Conservation (phyloP, 2,888 invertebrate genomes). For the Luffia ferchaultella region DNA sequence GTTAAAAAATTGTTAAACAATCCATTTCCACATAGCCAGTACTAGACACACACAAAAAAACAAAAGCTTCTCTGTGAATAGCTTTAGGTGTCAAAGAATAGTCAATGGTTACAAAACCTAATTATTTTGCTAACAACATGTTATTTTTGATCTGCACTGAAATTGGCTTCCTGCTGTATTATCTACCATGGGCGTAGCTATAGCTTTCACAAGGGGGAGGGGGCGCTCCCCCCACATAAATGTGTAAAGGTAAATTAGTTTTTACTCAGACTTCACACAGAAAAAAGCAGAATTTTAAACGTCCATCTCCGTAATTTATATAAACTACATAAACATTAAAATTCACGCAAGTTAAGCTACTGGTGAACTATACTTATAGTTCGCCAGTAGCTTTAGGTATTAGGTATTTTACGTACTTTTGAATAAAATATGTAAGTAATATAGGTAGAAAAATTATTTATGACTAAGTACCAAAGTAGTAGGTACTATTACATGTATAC, state of each 20-base stretch:
- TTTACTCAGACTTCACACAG: neutral
- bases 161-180: too few relatives aligned
- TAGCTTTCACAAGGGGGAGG: neutral
- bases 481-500: neutral
- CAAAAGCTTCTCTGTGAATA: too few relatives aligned
- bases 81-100: too few relatives aligned
- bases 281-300: neutral
- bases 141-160: too few relatives aligned
- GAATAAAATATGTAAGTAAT: neutral
- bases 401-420: neutral
- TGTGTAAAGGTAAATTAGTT: neutral
- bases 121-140: too few relatives aligned
- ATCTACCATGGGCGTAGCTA: neutral
- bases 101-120: too few relatives aligned
- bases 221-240: neutral
- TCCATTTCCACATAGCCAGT: too few relatives aligned
- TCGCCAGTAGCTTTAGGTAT: too few relatives aligned
- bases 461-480: neutral
- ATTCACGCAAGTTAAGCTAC: neutral
- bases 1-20: too few relatives aligned
- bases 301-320: neutral
- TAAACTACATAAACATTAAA: too few relatives aligned
- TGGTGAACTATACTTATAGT: neutral
- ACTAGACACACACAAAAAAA: too few relatives aligned
- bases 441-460: neutral